Evolutionary conservation across 2,888 invertebrate species (phyloP).

Genomic region (Cyclophora albipunctata): DNA sequence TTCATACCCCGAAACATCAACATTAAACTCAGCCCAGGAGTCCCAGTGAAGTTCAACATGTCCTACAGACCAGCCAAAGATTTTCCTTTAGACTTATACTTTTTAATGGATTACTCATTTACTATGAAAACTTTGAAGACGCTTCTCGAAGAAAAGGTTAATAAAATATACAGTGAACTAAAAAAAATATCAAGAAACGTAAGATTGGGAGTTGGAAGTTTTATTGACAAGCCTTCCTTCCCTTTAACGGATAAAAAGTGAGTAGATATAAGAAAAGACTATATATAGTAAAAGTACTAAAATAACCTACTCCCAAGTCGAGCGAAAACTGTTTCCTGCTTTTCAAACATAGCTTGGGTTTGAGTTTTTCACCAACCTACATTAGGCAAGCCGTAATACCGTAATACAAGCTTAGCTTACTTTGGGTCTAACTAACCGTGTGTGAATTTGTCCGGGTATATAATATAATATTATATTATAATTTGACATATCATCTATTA

Average conservation of each 20-base stretch:
- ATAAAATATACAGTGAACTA: constrained; percentile 64
- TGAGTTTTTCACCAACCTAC: no score
- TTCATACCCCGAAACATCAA: constrained; percentile 73
- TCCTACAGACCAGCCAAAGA: constrained; percentile 79
- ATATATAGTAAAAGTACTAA: no score
- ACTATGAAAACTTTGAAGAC: constrained; percentile 81
- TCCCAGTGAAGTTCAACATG: constrained; percentile 46
- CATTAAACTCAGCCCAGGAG: constrained; percentile 66
- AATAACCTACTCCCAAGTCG: no score
- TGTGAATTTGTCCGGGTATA: no score
- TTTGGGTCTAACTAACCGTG: no score
- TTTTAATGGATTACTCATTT: constrained; percentile 85
- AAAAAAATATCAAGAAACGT: constrained; percentile 77
- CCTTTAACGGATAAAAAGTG: constrained; percentile 66
- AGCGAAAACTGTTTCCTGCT: no score
- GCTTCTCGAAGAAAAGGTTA: constrained; percentile 64
- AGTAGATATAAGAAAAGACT: not conserved
- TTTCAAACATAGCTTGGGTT: no score
- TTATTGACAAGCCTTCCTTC: constrained; percentile 80
- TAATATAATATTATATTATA: no score
- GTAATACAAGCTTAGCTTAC: no score
- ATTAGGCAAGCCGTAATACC: no score
- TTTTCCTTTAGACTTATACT: constrained; percentile 89
- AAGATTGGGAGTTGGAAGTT: constrained; percentile 79
- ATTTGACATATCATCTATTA: no score